phyloP scores from a whole-genome alignment of 2,113 vertebrate genomes.

The Daubentonia madagascariensis region DNA sequence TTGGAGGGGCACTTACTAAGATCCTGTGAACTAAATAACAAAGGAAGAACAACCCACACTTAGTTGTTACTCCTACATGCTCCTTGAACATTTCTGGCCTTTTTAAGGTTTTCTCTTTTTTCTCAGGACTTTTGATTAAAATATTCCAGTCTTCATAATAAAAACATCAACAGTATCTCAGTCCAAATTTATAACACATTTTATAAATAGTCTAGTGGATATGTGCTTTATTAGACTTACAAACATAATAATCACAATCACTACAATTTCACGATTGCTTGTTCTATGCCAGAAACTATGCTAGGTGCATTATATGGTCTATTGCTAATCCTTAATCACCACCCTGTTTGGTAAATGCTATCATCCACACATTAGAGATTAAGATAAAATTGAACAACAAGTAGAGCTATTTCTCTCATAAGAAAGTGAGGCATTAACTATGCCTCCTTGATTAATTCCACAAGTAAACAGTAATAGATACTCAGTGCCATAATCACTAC shows the following conservation, averaged over 20 bases:
- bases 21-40: not conserved
- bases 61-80: not conserved
- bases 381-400: not conserved
- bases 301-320: not conserved
- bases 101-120: not conserved
- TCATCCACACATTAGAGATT: not conserved
- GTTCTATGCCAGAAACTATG: not conserved
- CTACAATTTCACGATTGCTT: not conserved
- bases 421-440: not conserved
- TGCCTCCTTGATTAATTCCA: not conserved
- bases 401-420: not conserved
- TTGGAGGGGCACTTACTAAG: not conserved
- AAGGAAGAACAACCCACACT: not conserved
- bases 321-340: not conserved
- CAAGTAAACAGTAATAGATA: not conserved
- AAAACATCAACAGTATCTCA: not conserved
- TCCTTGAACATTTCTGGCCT: not conserved
- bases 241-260: not conserved
- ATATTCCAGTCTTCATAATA: not conserved
- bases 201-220: not conserved
- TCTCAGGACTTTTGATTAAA: not conserved
- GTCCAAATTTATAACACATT: not conserved
- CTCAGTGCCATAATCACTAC: not conserved
- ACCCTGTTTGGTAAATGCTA: not conserved
- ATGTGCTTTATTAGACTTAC: not conserved